These are phyloP conservation scores for Tridacna crocea DNA, from an alignment of 2,888 invertebrate species.

Conservation along the genomic window DNA sequence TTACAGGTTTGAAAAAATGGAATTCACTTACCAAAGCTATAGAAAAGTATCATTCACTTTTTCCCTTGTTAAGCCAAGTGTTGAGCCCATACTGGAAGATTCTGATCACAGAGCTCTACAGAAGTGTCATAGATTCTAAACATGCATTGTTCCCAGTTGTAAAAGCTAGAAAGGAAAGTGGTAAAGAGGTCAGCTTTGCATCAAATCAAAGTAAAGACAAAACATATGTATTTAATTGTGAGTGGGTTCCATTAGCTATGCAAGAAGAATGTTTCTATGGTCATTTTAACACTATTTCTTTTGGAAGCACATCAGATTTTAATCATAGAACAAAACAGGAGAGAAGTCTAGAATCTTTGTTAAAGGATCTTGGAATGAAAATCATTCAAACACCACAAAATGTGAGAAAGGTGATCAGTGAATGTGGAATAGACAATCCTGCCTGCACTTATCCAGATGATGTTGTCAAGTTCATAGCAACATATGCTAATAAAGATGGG, in stretches of 20 bases:
- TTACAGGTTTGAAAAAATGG: background rate
- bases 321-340: background rate
- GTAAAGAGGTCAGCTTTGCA: background rate
- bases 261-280: background rate
- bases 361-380: conserved; percentile 35
- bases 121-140: background rate
- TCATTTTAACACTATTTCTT: conserved; percentile 16
- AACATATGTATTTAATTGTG: background rate
- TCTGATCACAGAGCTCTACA: conserved; percentile 26
- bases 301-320: background rate
- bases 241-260: conserved; percentile 21
- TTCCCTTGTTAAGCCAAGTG: conserved; percentile 9
- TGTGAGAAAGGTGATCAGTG: background rate
- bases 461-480: conserved; percentile 21
- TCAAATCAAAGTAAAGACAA: background rate
- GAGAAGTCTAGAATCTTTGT: background rate
- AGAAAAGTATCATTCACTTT: conserved; percentile 15
- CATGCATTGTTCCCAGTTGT: conserved; percentile 14
- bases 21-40: background rate
- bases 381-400: conserved; percentile 16
- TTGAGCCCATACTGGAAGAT: conserved; percentile 7
- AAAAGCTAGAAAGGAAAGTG: background rate
- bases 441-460: conserved; percentile 2
- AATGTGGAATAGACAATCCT: background rate
- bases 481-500: conserved; percentile 7